Conservation (phyloP, 2,113 vertebrate species). For the Caracal caracal region DNA sequence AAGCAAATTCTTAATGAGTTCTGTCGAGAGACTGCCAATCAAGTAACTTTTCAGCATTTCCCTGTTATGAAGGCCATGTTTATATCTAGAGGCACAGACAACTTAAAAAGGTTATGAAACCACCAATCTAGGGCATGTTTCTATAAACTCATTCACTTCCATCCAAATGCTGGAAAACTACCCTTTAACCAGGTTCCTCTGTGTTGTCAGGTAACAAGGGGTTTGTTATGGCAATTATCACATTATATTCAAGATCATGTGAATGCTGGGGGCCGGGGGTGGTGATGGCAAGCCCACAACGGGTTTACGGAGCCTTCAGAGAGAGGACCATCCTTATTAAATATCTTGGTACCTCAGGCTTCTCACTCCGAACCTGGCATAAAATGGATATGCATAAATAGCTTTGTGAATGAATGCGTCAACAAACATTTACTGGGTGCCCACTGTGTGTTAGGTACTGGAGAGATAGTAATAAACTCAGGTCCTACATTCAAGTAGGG, state of each 20-base stretch:
- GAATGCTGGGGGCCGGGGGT: rapidly evolving
- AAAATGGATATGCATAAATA: not conserved
- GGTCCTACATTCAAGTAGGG: not conserved
- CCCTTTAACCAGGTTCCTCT: not conserved
- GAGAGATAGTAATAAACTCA: not conserved
- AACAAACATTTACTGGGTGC: rapidly evolving
- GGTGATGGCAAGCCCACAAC: not conserved
- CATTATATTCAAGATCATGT: rapidly evolving
- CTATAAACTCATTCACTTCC: not conserved
- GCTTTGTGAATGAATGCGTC: not conserved
- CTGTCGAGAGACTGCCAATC: not conserved
- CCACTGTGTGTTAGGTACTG: rapidly evolving
- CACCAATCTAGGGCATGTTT: not conserved
- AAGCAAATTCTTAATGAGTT: not conserved
- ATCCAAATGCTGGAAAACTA: not conserved
- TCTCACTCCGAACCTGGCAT: not conserved
- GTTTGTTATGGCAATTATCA: not conserved
- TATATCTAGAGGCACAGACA: not conserved
- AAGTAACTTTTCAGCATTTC: not conserved
- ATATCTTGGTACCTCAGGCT: not conserved
- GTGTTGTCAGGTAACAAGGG: rapidly evolving
- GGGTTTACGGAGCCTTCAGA: not conserved
- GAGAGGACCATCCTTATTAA: not conserved
- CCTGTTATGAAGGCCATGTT: not conserved
- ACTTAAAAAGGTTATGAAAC: not conserved